Evolutionary conservation across 2,797 vertebrate genomes (phyloP).

Genomic region (Nyctalus aviator): DNA sequence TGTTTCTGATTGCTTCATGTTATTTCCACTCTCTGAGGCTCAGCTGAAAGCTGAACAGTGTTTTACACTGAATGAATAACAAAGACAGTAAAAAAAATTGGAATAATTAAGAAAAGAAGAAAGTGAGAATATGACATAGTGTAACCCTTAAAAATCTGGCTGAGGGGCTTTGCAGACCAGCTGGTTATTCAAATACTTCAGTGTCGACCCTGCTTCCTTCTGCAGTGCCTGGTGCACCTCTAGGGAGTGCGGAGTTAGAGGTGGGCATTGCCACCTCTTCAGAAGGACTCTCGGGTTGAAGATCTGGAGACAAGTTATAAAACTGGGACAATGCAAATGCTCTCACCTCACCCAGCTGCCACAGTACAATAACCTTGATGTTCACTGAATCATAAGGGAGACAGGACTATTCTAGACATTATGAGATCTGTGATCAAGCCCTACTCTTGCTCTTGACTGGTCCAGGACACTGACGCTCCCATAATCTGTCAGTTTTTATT

Average conservation of each 20-base stretch:
- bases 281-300: neutral
- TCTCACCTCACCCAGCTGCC: neutral
- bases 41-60: conserved; percentile 61
- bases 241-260: too few species aligned
- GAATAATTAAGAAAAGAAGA: conserved; percentile 38
- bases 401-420: neutral
- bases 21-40: conserved; percentile 61
- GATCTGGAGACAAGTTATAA: neutral
- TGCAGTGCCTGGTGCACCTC: neutral
- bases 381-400: neutral
- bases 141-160: conserved; percentile 37
- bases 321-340: neutral
- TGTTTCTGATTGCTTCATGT: conserved; percentile 72
- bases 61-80: conserved; percentile 59
- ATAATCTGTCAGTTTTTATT: neutral
- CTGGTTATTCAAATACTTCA: neutral
- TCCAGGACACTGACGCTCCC: neutral
- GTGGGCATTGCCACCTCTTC: neutral
- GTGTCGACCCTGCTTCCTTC: neutral
- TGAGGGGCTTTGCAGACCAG: neutral
- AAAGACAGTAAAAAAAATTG: conserved; percentile 25
- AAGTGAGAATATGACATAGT: neutral
- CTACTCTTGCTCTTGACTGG: neutral
- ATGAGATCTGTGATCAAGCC: neutral
- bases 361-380: too few species aligned